Base-by-base conservation (phyloP, 2,113 vertebrate species). In the Ramphastos sulfuratus region DNA sequence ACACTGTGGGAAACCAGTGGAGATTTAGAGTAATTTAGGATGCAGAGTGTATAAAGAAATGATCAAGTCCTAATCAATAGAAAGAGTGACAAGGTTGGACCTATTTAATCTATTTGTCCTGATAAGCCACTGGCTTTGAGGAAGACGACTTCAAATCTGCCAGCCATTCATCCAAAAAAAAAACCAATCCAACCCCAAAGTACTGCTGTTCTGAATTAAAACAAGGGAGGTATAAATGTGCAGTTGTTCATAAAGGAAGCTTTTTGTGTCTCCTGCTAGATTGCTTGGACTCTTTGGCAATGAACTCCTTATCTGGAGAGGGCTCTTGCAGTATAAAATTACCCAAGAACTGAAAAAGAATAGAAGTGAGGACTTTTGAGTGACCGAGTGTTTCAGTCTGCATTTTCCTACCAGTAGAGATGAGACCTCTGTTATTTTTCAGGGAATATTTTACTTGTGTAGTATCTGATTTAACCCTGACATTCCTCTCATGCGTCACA, bases 391-490 rank as follows among this genome's bases (percentile, higher is more conserved):
- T 74, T 80, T 92, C 65, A 63, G 4, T 59, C 15, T 30, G 61
- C 30, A 0, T 94, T 91, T 94, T 88, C 76, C 30, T 94, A 21
- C 69, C 9, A 15, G 24, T 11, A 2, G 39, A 92, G 94, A 78
- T 0, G 54, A 88, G 82, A 93, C 65, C 72, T 67, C 1, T 58
- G 80, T 71, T 92, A 58, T 86, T 91, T 94, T 81, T 79, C 77
- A 72, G 79, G 67, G 76, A 85, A 23, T 79, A 10, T 85, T 92
- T 90, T 90, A 66, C 80, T 82, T 20, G 30, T 25, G 60, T 81
- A 85, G 76, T 87, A 83, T 94, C 79, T 92, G 59, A 89, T 88
- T 92, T 95, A 94, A 95, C 94, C 88, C 82, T 91, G 93, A 93
- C 93, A 66, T 91, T 94, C 82, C 89, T 60, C 70, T 60, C 52